These are phyloP conservation scores for Euwallacea similis DNA, from an alignment of 1,140 invertebrate genomes.

Conservation along the genomic window DNA sequence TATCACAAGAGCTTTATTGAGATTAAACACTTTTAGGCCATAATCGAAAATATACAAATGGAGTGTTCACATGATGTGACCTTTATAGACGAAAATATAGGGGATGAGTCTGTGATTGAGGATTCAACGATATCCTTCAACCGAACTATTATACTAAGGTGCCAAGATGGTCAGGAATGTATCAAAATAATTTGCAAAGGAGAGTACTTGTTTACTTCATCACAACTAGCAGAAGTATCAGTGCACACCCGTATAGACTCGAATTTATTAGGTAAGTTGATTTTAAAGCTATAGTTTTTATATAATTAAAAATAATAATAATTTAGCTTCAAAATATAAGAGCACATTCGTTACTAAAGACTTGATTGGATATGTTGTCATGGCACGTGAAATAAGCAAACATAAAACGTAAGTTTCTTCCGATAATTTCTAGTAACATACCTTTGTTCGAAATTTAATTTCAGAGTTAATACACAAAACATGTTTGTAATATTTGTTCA, in stretches of 20 bases:
- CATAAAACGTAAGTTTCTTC: too few species aligned
- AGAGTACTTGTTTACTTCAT: conserved; percentile 31
- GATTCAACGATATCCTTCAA: neutral
- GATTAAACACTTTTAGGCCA: conserved; percentile 11
- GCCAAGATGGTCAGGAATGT: conserved; percentile 14
- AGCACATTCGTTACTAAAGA: conserved; percentile 16
- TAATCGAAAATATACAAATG: conserved; percentile 14
- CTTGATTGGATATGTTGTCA: conserved; percentile 12
- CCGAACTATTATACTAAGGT: conserved; percentile 2
- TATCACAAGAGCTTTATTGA: neutral
- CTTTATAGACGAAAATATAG: too few species aligned
- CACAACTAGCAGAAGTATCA: conserved; percentile 22
- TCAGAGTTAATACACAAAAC: conserved; percentile 18
- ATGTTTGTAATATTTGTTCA: conserved; percentile 26
- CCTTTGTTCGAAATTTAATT: conserved; percentile 5
- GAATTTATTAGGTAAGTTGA: conserved; percentile 14
- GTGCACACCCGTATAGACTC: conserved; percentile 13
- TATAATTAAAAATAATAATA: neutral
- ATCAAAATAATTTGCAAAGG: conserved; percentile 16
- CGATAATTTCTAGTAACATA: too few species aligned
- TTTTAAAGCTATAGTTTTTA: neutral
- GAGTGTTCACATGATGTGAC: neutral
- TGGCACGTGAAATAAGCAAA: conserved; percentile 2
- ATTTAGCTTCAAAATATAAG: conserved; percentile 18
- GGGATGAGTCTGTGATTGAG: too few species aligned